Evolutionary conservation across 2,797 vertebrate species (phyloP).

Genomic region (Sebastes vulpes): DNA sequence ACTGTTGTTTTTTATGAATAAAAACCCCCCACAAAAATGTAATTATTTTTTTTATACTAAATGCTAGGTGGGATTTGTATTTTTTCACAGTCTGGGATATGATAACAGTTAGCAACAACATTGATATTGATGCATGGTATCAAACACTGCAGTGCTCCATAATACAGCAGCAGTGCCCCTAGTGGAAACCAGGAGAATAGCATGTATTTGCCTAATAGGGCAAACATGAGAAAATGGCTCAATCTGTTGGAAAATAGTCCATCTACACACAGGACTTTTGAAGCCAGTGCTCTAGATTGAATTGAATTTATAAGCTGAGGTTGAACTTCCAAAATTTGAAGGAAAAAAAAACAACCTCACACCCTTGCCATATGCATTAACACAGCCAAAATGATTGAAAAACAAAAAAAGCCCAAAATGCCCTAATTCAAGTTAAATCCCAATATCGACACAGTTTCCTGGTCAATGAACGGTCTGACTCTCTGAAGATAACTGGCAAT

Average conservation of each 20-base stretch:
- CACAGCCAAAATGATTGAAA: no score
- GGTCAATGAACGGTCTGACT: background rate
- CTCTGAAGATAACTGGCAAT: background rate
- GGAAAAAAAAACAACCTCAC: accelerated
- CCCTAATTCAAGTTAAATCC: background rate
- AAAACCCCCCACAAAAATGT: background rate
- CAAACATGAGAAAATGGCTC: no score
- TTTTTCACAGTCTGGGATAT: background rate
- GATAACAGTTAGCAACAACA: background rate
- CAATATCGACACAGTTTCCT: accelerated
- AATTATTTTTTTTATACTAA: background rate
- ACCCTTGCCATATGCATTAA: no score
- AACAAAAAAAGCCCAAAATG: background rate
- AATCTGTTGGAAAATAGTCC: no score
- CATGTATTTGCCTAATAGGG: no score
- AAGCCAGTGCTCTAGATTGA: no score
- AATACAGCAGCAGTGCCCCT: background rate
- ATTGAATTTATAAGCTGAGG: no score
- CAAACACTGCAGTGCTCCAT: background rate
- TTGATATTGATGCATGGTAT: background rate
- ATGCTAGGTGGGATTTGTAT: background rate
- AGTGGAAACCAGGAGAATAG: no score
- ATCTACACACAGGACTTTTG: no score
- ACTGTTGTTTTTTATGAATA: background rate
- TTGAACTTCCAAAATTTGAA: no score